Conservation (phyloP, 2,113 vertebrate genomes). For the Heterochromis multidens region DNA sequence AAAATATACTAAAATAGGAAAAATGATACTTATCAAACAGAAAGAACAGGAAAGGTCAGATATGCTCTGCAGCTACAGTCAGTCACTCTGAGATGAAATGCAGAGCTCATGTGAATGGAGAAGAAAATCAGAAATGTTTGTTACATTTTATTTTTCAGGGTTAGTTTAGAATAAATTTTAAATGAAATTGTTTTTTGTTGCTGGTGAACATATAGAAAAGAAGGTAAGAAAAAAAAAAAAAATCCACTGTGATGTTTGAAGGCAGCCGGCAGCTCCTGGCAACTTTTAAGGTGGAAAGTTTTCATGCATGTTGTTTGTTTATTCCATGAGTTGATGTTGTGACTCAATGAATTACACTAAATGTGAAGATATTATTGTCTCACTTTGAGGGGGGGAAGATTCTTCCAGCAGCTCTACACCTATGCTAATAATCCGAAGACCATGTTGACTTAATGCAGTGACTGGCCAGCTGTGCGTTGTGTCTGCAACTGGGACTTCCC, state of each 20-base stretch:
- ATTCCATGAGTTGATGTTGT: too few relatives aligned
- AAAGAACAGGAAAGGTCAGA: fast-evolving
- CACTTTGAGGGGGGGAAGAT: too few relatives aligned
- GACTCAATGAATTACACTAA: too few relatives aligned
- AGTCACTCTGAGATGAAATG: too few relatives aligned
- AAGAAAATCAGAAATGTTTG: not conserved
- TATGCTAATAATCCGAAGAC: not conserved
- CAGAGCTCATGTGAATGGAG: not conserved
- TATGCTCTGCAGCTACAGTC: not conserved
- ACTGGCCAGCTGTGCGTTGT: not conserved
- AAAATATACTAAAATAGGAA: fast-evolving
- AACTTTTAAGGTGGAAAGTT: too few relatives aligned
- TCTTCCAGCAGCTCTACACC: not conserved
- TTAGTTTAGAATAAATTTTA: too few relatives aligned
- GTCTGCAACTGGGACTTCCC: not conserved
- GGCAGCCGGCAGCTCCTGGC: too few relatives aligned
- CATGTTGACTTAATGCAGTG: fast-evolving
- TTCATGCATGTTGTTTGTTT: too few relatives aligned
- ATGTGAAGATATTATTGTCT: too few relatives aligned
- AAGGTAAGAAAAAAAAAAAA: too few relatives aligned
- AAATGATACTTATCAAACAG: fast-evolving
- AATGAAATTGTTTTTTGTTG: too few relatives aligned
- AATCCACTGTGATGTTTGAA: not conserved
- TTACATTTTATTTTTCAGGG: not conserved
- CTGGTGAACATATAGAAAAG: too few relatives aligned